These are phyloP conservation scores for Nyctibius grandis DNA, from an alignment of 2,797 vertebrate genomes.

Conservation along the genomic window DNA sequence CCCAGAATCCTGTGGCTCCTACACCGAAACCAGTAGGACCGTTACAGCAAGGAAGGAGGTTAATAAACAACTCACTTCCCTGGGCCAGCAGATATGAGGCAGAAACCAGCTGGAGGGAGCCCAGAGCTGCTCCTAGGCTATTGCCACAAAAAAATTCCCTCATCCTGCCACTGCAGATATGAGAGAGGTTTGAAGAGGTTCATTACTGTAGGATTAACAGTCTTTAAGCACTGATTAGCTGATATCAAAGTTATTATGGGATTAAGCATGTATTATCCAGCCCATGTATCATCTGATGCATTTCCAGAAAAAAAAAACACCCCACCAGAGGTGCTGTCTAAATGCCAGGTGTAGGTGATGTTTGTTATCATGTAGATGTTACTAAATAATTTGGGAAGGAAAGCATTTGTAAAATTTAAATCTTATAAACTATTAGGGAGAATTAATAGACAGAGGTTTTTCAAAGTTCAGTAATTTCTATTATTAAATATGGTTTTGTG, in stretches of 20 bases:
- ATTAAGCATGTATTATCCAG: not conserved
- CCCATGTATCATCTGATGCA: not conserved
- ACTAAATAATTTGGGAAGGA: not conserved
- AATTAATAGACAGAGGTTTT: constrained; percentile 19
- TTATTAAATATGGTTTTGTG: not conserved
- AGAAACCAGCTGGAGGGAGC: not conserved
- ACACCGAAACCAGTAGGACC: not conserved
- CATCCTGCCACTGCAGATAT: not conserved
- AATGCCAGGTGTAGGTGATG: not conserved
- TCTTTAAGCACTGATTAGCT: not conserved
- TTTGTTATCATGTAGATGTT: not conserved
- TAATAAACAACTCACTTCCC: not conserved
- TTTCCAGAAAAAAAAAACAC: not conserved
- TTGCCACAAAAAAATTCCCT: not conserved
- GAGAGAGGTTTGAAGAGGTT: not conserved
- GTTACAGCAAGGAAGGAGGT: not conserved
- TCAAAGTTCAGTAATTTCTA: not conserved
- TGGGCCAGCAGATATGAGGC: not conserved
- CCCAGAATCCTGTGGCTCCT: not conserved
- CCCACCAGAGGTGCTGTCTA: not conserved
- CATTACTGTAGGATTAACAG: not conserved
- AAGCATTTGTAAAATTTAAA: not conserved
- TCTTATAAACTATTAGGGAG: constrained; percentile 37
- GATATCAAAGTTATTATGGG: not conserved
- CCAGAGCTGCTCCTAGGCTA: constrained; percentile 15